Evolutionary conservation across 2,888 invertebrate species (phyloP), one percentile per base, ranked within the genome.

Genomic region (Leistus spinibarbis): DNA sequence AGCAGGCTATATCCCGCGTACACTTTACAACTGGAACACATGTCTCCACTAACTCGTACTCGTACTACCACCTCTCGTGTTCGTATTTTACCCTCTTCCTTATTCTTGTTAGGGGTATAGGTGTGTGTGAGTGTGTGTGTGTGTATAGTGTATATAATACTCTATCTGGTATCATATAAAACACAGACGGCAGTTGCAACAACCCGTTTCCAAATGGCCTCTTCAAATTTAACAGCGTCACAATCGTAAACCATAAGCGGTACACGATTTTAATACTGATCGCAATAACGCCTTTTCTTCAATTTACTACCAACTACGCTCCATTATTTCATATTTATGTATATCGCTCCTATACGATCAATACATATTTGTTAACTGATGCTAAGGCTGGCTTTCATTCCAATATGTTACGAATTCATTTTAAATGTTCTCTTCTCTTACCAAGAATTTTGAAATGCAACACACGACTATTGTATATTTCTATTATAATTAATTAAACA

Each of bases 11-110:
- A 72, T 72, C 72, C 66, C 54, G 64, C 75, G 71, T 70, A 75
- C 77, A 75, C 54, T 77, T 77, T 77, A 77, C 77, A 77, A 76
- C 76, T 40, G 69, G 40, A 77, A 77, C 77, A 77, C 72, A 71
- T 77, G 77, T 77, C 73, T 69, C 69, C 67, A 62, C 62, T 73
- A 73, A 73, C 67, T 67, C 67, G n/a, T 60, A 60, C n/a, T n/a
- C n/a, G n/a, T n/a, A n/a, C n/a, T n/a, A n/a, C n/a, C 60, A 60
- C 60, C 3, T 60, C 60, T 60, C 7, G n/a, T 16, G 19, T 60
- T 60, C 60, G 16, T 60, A 40, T 40, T 40, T 40, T 40, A 40
- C 7, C 7, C 40, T 40, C 40, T 40, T 40, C 7, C 40, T 40
- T 13, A 10, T 40, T 40, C 40, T 40, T 40, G 10, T 40, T 40